These are phyloP conservation scores for Campodea augens DNA, from an alignment of 1,140 invertebrate genomes.

Conservation along the genomic window DNA sequence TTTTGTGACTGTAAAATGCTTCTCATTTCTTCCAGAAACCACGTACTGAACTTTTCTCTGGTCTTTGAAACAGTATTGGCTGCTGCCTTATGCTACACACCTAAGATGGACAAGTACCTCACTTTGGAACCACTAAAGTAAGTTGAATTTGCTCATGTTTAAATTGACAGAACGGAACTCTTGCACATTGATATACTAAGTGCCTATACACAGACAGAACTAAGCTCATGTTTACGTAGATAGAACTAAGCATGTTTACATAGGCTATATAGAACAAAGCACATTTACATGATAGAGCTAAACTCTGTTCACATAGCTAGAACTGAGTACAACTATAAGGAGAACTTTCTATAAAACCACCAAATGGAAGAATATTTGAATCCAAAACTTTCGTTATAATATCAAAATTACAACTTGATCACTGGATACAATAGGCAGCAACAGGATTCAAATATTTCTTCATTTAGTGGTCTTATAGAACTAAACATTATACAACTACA, in stretches of 20 bases:
- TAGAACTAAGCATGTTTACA: background rate
- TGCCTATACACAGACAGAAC: background rate
- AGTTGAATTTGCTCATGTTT: slow-evolving; percentile 14
- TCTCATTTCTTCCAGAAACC: slow-evolving; percentile 34
- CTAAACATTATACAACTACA: no score
- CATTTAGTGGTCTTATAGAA: no score
- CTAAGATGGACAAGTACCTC: slow-evolving; percentile 43
- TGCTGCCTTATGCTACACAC: slow-evolving; percentile 45
- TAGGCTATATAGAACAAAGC: background rate
- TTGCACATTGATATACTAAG: background rate
- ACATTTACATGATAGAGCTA: no score
- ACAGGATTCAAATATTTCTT: no score
- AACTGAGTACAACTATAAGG: no score
- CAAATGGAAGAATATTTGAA: no score
- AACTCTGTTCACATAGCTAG: no score
- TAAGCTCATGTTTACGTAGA: background rate
- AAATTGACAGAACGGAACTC: background rate
- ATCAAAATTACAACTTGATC: no score
- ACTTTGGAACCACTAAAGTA: slow-evolving; percentile 33
- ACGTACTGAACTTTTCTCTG: slow-evolving; percentile 54
- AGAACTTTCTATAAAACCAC: no score
- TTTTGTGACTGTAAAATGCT: no score
- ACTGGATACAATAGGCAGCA: no score
- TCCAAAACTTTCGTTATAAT: no score
- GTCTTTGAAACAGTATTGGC: slow-evolving; percentile 51